phyloP scores from a whole-genome alignment of 2,888 invertebrate genomes.

The Diloba caeruleocephala region DNA sequence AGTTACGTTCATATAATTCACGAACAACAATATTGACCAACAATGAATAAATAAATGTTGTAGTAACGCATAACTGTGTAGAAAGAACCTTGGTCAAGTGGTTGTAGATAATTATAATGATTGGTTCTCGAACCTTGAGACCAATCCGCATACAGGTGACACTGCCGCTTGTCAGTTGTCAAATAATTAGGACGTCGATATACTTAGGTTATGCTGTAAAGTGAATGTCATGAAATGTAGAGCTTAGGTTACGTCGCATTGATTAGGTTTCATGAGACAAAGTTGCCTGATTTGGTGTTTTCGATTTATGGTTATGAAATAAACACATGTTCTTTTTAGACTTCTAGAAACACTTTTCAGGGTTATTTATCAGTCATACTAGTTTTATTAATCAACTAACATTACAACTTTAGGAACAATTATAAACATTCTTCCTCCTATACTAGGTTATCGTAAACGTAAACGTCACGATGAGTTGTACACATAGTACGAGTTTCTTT shows the following conservation, averaged over 20 bases:
- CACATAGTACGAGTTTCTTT: too few species aligned
- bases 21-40: constrained; percentile 29
- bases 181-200: constrained; percentile 15
- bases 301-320: too few species aligned
- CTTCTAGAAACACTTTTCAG: too few species aligned
- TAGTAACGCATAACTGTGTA: constrained; percentile 27
- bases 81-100: constrained; percentile 29
- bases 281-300: too few species aligned
- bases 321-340: too few species aligned
- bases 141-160: constrained; percentile 39
- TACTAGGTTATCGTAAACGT: too few species aligned
- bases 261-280: not conserved
- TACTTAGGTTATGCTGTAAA: not conserved
- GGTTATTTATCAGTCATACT: too few species aligned
- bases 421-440: too few species aligned
- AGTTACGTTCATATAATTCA: constrained; percentile 8
- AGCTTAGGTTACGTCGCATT: not conserved
- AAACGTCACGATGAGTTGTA: too few species aligned
- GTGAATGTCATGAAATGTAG: not conserved
- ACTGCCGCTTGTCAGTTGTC: constrained; percentile 34
- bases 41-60: constrained; percentile 11
- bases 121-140: constrained; percentile 34
- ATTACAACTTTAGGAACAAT: too few species aligned
- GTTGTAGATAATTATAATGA: constrained; percentile 33
- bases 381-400: too few species aligned